These are phyloP conservation scores for Bugula neritina DNA, from an alignment of 2,888 invertebrate species.

Conservation along the genomic window DNA sequence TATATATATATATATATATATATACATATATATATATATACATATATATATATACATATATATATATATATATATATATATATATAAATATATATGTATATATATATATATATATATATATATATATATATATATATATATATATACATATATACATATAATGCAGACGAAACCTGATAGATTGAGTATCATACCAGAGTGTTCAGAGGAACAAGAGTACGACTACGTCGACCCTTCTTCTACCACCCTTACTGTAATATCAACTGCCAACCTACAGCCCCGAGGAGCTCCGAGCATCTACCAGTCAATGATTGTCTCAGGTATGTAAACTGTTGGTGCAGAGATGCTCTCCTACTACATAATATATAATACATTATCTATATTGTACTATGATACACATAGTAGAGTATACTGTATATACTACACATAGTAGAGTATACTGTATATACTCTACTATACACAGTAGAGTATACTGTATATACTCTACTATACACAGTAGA, in stretches of 20 bases:
- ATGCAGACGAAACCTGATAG: background rate
- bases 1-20: conserved; percentile 2
- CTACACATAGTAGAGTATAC: too few species aligned
- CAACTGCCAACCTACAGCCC: background rate
- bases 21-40: background rate
- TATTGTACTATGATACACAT: too few species aligned
- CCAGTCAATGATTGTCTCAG: background rate
- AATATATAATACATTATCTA: too few species aligned
- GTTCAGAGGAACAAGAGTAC: conserved; percentile 20
- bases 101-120: conserved; percentile 13
- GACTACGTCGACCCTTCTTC: background rate
- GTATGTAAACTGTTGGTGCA: too few species aligned
- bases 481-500: too few species aligned
- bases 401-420: too few species aligned
- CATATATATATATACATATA: background rate
- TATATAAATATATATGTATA: conserved; percentile 17
- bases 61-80: conserved; percentile 11
- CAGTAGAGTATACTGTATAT: too few species aligned
- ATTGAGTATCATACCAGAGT: conserved; percentile 20
- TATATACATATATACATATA: background rate
- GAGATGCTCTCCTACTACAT: too few species aligned
- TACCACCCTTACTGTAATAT: background rate
- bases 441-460: too few species aligned
- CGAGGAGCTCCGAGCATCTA: background rate
- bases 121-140: conserved; percentile 22